Conservation (phyloP, 23 tunicate species). For the Halocynthia aurantium region DNA sequence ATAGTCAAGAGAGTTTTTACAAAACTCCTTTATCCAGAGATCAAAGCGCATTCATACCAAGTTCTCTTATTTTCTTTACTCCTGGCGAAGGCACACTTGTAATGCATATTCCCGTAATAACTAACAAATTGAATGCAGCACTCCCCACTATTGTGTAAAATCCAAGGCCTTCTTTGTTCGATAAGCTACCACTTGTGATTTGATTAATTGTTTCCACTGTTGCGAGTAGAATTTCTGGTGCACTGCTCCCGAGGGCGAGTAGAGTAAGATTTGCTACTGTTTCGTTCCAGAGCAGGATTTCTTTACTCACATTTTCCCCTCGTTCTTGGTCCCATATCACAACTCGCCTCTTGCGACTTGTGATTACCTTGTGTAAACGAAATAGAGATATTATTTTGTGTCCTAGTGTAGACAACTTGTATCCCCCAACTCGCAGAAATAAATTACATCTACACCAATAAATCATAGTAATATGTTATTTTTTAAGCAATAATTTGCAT, state of each 20-base stretch:
- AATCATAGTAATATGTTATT: no score
- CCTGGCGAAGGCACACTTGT: slow-evolving; percentile 83
- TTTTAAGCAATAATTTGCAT: no score
- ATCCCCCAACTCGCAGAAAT: no score
- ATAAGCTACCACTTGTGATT: slow-evolving; percentile 38
- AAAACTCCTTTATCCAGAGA: no score
- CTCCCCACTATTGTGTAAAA: slow-evolving; percentile 98
- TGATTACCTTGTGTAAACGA: no score
- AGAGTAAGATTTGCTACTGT: slow-evolving; percentile 98
- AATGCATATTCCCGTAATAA: slow-evolving; percentile 86
- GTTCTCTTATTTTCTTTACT: slow-evolving; percentile 19
- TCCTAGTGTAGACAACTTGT: no score
- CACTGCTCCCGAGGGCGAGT: slow-evolving; percentile 96
- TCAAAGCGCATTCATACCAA: no score
- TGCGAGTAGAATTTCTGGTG: slow-evolving; percentile 93
- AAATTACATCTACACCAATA: no score
- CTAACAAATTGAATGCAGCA: slow-evolving; percentile 94
- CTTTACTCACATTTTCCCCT: slow-evolving; percentile 60
- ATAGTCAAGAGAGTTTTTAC: no score
- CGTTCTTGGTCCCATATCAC: slow-evolving; percentile 11
- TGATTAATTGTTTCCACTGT: slow-evolving; percentile 66
- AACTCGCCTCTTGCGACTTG: no score
- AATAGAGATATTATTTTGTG: no score
- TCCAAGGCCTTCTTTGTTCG: slow-evolving; percentile 78
- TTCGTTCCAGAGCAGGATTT: slow-evolving; percentile 98